Percentiles rank a stretch among this genome's conserved stretches.
Evolutionary conservation across 2,888 invertebrate genomes (phyloP).

Genomic region (Cylloceria caligata): DNA sequence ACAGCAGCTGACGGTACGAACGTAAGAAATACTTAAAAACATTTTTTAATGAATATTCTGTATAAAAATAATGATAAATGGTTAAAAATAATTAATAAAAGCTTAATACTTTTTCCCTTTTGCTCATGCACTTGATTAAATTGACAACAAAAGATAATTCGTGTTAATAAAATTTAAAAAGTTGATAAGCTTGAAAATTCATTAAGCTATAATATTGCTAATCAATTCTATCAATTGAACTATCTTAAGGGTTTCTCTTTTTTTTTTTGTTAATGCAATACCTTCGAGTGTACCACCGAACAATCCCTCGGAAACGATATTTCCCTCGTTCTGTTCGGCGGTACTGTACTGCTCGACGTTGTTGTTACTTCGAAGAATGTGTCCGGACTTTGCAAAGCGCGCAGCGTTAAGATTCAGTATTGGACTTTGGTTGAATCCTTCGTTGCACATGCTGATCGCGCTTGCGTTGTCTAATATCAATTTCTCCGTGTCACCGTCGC

Average conservation of each 20-base stretch:
- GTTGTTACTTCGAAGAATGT: constrained; percentile 79
- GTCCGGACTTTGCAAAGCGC: constrained; percentile 73
- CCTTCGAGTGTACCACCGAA: constrained; percentile 79
- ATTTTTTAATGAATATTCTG: too few relatives aligned
- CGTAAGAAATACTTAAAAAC: too few relatives aligned
- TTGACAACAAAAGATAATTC: background rate
- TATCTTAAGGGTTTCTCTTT: background rate
- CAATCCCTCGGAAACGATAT: constrained; percentile 66
- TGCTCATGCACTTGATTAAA: background rate
- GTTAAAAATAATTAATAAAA: too few relatives aligned
- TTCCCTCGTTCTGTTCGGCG: constrained; percentile 52
- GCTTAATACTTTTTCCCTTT: background rate
- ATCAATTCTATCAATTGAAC: background rate
- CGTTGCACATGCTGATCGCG: constrained; percentile 86
- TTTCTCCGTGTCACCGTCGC: constrained; percentile 91
- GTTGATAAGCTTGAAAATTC: background rate
- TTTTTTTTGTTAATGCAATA: constrained; percentile 66
- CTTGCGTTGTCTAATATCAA: constrained; percentile 89
- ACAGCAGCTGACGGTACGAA: too few relatives aligned
- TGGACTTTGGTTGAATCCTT: constrained; percentile 78
- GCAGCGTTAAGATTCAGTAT: constrained; percentile 74
- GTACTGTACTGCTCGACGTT: constrained; percentile 73
- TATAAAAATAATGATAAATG: too few relatives aligned
- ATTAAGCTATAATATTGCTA: background rate
- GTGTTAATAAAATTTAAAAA: background rate